phyloP scores from a whole-genome alignment of 2,888 invertebrate species.

The Alitta virens region DNA sequence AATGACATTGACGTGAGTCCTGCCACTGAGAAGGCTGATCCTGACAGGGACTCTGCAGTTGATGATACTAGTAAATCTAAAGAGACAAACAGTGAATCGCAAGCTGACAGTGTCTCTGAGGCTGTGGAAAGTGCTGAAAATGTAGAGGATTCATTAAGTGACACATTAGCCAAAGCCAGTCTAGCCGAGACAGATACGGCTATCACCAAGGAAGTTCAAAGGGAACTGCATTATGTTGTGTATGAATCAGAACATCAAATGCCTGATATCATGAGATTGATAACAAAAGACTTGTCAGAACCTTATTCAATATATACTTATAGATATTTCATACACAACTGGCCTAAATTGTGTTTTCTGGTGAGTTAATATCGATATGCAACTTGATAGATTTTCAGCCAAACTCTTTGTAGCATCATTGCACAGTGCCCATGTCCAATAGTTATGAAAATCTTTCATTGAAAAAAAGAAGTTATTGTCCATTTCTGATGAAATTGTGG shows the following conservation, averaged over 20 bases:
- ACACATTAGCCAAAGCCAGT: constrained; percentile 4
- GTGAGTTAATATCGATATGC: too few relatives aligned
- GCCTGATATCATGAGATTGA: constrained; percentile 98
- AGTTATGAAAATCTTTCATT: too few relatives aligned
- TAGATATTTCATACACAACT: constrained; percentile 99
- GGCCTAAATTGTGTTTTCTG: constrained; percentile 98
- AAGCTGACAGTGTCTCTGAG: too few relatives aligned
- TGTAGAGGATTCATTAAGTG: not conserved
- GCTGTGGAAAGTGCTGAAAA: not conserved
- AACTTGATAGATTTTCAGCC: too few relatives aligned
- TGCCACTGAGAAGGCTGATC: not conserved
- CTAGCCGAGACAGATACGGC: not conserved
- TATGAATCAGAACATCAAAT: constrained; percentile 96
- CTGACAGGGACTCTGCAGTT: not conserved
- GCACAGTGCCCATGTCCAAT: not conserved
- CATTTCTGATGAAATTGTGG: too few relatives aligned
- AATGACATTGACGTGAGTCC: not conserved
- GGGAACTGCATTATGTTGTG: constrained; percentile 52
- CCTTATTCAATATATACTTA: constrained; percentile 99
- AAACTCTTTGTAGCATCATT: not conserved
- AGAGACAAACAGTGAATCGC: not conserved
- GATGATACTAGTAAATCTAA: constrained; percentile 3
- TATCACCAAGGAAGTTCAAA: not conserved
- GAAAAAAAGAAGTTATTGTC: too few relatives aligned
- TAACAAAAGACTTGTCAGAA: constrained; percentile 98